Base-by-base conservation (phyloP, 2,888 invertebrate genomes). In the Tipula vernalis region DNA sequence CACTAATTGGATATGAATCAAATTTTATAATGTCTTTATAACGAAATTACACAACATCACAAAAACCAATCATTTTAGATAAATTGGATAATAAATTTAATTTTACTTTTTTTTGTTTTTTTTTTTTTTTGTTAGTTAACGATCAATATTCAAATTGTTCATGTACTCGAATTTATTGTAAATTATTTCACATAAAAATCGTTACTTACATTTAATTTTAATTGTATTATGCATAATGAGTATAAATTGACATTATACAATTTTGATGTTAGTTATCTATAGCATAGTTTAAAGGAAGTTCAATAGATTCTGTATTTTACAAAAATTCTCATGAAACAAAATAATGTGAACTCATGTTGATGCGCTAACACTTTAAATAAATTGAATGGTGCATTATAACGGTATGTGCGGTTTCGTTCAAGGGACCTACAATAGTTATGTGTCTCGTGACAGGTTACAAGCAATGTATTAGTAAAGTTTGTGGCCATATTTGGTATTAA, bases 31-130 rank as follows among this genome's bases (percentile, higher is more conserved):
- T 71, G 28, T 71, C 71, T 71, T 71, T 71, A 71, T 71, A 28
- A 71, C 71, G 10, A 71, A 71, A 71, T 71, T 71, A 71, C 71
- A 71, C 71, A 71, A 71, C 71, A 10, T 71, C 28, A 71, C 28
- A 71, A 71, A 71, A 28, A 71, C 71, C 71, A 71, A 71, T 71
- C 71, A 71, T 71, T 71, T 71, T 71, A 71, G 71, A 71, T 71
- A 71, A 71, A 71, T 71, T 71, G 71, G 71, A 71, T 71, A 71
- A 71, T 71, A 71, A 71, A 71, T 71, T 71, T 71, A 71, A 71
- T 18, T 71, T 51, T 13, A 13, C 51, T 51, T 51, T 51, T 51
- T 51, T 28, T 28, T 28, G 0, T 28, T 0, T 28, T 28, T 28
- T 28, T 28, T 28, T 0, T 28, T 44, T 13, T 71, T 28, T 28